Evolutionary conservation across 2,888 invertebrate genomes (phyloP).

Genomic region (Prionchulus punctatus): DNA sequence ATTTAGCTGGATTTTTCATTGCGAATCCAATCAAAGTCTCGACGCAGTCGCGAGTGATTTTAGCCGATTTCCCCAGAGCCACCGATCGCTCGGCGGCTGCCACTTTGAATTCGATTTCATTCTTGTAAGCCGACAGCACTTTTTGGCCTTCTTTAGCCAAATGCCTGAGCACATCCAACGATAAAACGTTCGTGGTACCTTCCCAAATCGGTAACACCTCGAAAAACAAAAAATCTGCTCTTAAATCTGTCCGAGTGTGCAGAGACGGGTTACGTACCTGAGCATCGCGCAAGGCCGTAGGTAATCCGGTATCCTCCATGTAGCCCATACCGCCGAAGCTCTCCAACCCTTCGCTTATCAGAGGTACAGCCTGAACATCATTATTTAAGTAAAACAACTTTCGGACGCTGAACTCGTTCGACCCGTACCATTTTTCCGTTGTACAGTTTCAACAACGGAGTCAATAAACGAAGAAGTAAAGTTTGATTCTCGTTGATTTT

Average conservation of each 20-base stretch:
- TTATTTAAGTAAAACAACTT: neutral
- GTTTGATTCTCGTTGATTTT: slow-evolving; percentile 33
- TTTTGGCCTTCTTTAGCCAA: slow-evolving; percentile 37
- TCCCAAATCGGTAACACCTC: slow-evolving; percentile 45
- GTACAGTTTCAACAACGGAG: slow-evolving; percentile 43
- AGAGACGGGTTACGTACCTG: slow-evolving; percentile 37
- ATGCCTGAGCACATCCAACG: slow-evolving; percentile 42
- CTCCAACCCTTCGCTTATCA: slow-evolving; percentile 42
- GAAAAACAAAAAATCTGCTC: neutral
- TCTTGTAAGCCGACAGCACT: slow-evolving; percentile 31
- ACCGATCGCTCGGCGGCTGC: neutral
- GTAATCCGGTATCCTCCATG: slow-evolving; percentile 44
- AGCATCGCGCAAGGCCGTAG: slow-evolving; percentile 40
- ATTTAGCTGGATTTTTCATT: neutral
- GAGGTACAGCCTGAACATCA: slow-evolving; percentile 33
- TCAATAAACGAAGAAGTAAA: slow-evolving; percentile 38
- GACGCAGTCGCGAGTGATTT: neutral
- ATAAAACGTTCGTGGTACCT: slow-evolving; percentile 44
- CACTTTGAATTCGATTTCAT: slow-evolving; percentile 20
- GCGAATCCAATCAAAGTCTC: neutral
- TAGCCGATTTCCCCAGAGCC: neutral
- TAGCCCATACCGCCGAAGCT: slow-evolving; percentile 45
- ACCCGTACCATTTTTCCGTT: slow-evolving; percentile 39
- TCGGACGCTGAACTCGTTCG: neutral
- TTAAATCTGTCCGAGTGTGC: no score